Percentiles rank a stretch among this genome's conserved stretches.
phyloP scores from a whole-genome alignment of 1,140 invertebrate genomes.

The Ostrea edulis region DNA sequence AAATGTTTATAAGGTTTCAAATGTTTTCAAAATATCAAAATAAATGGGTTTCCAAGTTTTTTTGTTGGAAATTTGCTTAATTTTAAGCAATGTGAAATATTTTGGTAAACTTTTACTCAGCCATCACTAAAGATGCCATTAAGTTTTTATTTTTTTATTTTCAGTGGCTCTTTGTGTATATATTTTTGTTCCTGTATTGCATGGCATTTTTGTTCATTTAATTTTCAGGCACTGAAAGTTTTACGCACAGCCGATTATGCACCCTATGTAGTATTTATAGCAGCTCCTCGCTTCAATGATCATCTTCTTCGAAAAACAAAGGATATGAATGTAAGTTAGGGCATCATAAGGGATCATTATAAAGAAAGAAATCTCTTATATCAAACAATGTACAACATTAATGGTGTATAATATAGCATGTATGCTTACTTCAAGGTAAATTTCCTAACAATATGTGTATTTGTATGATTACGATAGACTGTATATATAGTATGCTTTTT shows the following conservation, averaged over 20 bases:
- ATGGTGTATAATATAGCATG: no score
- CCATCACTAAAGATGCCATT: not conserved
- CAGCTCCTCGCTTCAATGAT: constrained; percentile 87
- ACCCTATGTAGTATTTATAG: constrained; percentile 98
- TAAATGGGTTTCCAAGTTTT: no score
- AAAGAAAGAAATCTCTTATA: no score
- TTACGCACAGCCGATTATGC: constrained; percentile 97
- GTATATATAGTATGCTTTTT: no score
- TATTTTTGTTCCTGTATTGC: constrained; percentile 8
- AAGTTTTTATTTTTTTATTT: not conserved
- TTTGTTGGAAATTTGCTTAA: no score
- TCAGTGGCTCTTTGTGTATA: constrained; percentile 19
- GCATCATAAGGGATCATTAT: not conserved
- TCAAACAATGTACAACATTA: no score
- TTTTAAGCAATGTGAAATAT: no score
- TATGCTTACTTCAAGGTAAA: no score
- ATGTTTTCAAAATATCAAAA: not conserved
- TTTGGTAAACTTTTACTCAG: not conserved
- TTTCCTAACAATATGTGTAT: no score
- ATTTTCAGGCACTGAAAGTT: constrained; percentile 93
- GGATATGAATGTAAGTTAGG: constrained; percentile 66
- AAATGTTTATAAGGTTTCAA: not conserved
- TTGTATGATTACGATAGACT: no score
- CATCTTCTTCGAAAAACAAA: constrained; percentile 61
- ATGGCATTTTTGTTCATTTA: constrained; percentile 51